These are phyloP conservation scores for Aporrectodea caliginosa DNA, from an alignment of 1,140 invertebrate species.

Conservation along the genomic window DNA sequence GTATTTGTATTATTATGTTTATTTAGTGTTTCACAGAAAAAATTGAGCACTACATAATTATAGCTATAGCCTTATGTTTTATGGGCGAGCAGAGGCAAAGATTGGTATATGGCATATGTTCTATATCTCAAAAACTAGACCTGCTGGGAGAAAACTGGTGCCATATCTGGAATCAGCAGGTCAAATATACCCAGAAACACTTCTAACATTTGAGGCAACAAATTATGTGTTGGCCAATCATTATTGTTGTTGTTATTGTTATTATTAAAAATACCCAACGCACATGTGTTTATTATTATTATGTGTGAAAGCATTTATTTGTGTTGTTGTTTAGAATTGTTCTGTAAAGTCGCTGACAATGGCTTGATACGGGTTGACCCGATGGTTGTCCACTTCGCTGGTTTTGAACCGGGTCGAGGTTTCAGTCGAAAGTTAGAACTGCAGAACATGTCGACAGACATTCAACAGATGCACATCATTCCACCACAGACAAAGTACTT, in stretches of 20 bases:
- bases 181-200: too few relatives aligned
- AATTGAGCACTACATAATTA: too few relatives aligned
- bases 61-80: too few relatives aligned
- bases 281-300: background rate
- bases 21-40: too few relatives aligned
- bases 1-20: too few relatives aligned
- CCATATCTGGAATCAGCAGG: too few relatives aligned
- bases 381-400: constrained; percentile 50
- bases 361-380: constrained; percentile 46
- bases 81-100: too few relatives aligned
- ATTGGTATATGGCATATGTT: too few relatives aligned
- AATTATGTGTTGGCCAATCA: background rate
- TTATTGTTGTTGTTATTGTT: constrained; percentile 6
- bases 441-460: constrained; percentile 51
- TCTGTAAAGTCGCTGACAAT: constrained; percentile 51
- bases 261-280: background rate
- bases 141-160: too few relatives aligned
- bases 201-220: too few relatives aligned
- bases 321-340: constrained; percentile 46
- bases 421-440: constrained; percentile 43
- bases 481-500: constrained; percentile 55
- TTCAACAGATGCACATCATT: constrained; percentile 53
- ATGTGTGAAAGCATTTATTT: background rate
- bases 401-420: constrained; percentile 50
- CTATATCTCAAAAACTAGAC: too few relatives aligned